Evolutionary conservation across 2,113 vertebrate species (phyloP).

Genomic region (Scomber scombrus): DNA sequence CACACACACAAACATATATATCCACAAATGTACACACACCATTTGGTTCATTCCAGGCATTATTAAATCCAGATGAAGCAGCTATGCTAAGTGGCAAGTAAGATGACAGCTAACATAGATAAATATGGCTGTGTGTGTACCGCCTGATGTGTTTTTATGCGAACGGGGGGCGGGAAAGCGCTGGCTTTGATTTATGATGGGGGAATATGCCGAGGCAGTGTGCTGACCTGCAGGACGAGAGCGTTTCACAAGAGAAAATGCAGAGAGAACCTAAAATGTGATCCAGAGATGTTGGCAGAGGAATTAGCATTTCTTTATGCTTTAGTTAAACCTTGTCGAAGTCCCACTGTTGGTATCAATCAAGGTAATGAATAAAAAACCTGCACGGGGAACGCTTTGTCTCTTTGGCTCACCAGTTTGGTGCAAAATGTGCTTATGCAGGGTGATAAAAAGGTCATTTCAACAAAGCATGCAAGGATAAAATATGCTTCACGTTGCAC

Average conservation of each 20-base stretch:
- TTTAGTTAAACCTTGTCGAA: constrained; percentile 8
- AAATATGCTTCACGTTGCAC: neutral
- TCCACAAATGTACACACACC: neutral
- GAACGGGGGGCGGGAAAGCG: neutral
- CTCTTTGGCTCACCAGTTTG: neutral
- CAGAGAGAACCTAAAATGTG: neutral
- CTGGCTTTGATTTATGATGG: constrained; percentile 53
- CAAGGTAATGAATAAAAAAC: constrained; percentile 17
- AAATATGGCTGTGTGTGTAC: constrained; percentile 42
- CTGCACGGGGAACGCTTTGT: constrained; percentile 11
- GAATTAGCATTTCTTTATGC: constrained; percentile 7
- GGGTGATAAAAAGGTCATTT: constrained; percentile 5
- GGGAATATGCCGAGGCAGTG: constrained; percentile 16
- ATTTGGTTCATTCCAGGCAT: constrained; percentile 30
- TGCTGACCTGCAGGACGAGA: constrained; percentile 37
- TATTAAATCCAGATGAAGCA: constrained; percentile 72
- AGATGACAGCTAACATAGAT: constrained; percentile 57
- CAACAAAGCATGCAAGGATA: neutral
- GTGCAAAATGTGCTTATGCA: neutral
- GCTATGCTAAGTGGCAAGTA: constrained; percentile 49
- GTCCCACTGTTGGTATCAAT: constrained; percentile 21
- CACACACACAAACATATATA: neutral
- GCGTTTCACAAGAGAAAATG: constrained; percentile 18
- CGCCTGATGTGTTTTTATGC: constrained; percentile 37
- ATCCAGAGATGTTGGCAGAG: constrained; percentile 11